Evolutionary conservation across 2,797 vertebrate species (phyloP), one percentile per base, ranked within the genome.

Genomic region (Iguana delicatissima): DNA sequence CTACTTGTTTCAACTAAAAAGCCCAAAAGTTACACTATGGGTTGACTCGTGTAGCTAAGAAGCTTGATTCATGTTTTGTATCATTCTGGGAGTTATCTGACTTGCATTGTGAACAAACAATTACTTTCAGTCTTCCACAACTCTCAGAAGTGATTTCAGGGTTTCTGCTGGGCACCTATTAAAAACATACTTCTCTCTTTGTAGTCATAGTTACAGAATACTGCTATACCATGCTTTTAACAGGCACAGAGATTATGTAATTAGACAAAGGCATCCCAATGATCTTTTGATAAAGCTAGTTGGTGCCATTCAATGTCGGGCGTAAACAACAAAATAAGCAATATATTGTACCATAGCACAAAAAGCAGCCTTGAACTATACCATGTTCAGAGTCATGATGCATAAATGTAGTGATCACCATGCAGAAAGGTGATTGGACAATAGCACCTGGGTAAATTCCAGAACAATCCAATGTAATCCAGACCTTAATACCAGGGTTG

Each of bases 1-100:
- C 86, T 1, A 0, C 50, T 90, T 93, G 89, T 89, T 92, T 95
- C 91, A 92, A 81, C 18, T 90, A 92, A 89, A n/a, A 86, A 84
- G 72, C 84, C 74, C 89, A 85, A 92, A 81, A 93, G n/a, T 91
- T 92, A 87, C 88, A 57, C 62, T 88, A 91, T 38, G 83, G 2
- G 80, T 94, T 94, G 89, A 83, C 80, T 93, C 93, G 93, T 1
- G 88, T 46, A 94, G 18, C 20, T 62, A 42, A 85, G 72, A 88
- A 92, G 46, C 85, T 90, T 80, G 32, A 87, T 79, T 93, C 52
- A 88, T 94, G 92, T 1, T 2, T 88, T 92, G 91, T 92, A 80
- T 93, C 84, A 76, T 87, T 91, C 59, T 1, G 90, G 81, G 35
- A 93, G 24, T 89, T 93, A 91, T 86, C 83, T 90, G 90, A n/a